Conservation (phyloP, 2,113 vertebrate genomes). For the Brachyhypopomus gauderio region DNA sequence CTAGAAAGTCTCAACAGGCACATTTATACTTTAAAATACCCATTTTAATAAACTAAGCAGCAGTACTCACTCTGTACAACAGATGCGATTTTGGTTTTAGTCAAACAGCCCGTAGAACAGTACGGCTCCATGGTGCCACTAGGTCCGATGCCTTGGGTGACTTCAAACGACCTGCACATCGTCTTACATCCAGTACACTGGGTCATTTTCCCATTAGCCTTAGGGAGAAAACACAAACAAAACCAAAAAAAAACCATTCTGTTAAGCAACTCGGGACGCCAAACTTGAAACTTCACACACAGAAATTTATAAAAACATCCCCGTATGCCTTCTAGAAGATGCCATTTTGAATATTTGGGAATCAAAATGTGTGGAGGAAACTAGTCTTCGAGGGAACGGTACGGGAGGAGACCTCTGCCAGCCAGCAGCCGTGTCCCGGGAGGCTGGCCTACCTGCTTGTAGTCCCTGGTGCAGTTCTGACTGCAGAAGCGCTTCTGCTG, state of each 20-base stretch:
- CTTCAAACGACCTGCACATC: constrained; percentile 92
- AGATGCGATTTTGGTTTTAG: constrained; percentile 85
- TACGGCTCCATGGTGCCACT: constrained; percentile 90
- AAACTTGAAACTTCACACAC: too few species aligned
- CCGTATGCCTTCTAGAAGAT: too few species aligned
- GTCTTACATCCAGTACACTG: constrained; percentile 90
- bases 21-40: too few species aligned
- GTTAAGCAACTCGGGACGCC: too few species aligned
- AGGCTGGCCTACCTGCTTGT: constrained; percentile 84
- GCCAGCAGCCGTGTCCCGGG: too few species aligned
- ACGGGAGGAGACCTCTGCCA: too few species aligned
- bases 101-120: constrained; percentile 94
- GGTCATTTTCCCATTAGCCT: constrained; percentile 92
- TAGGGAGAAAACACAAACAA: constrained; percentile 24
- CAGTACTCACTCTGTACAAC: constrained; percentile 64
- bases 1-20: too few species aligned
- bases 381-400: too few species aligned
- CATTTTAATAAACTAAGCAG: background rate
- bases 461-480: constrained; percentile 94
- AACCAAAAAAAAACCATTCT: constrained; percentile 9
- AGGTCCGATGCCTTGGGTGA: constrained; percentile 88
- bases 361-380: too few species aligned
- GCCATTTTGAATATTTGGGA: too few species aligned
- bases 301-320: too few species aligned
- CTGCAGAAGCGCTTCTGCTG: constrained; percentile 98